phyloP scores from a whole-genome alignment of 2,888 invertebrate species.

The Dolomedes plantarius region DNA sequence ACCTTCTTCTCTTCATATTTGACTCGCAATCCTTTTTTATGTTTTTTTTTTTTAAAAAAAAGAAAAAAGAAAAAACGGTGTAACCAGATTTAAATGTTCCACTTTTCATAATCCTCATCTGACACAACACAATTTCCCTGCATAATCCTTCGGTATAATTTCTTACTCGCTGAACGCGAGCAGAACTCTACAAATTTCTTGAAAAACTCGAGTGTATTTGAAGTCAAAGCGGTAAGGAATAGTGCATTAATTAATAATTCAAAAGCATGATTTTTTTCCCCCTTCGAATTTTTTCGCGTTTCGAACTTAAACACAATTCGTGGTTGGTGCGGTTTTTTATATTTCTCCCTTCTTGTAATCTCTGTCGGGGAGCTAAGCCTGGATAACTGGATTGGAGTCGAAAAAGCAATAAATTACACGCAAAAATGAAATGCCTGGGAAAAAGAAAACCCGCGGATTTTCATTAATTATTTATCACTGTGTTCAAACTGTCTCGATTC shows the following conservation, averaged over 20 bases:
- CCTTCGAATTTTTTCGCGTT: neutral
- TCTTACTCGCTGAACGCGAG: neutral
- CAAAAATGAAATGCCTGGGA: slow-evolving; percentile 8
- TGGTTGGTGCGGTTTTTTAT: neutral
- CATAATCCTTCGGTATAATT: neutral
- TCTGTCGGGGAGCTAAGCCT: neutral
- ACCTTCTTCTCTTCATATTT: too few relatives aligned
- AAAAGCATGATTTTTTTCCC: slow-evolving; percentile 27
- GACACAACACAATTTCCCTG: neutral
- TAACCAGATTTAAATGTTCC: neutral
- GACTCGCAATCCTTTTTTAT: too few relatives aligned
- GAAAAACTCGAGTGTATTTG: neutral
- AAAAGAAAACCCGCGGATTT: slow-evolving; percentile 10
- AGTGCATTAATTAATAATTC: slow-evolving; percentile 41
- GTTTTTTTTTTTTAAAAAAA: too few relatives aligned
- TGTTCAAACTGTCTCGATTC: slow-evolving; percentile 2
- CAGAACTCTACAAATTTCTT: neutral
- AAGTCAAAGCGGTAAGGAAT: neutral
- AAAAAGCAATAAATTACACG: slow-evolving; percentile 30
- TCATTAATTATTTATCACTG: slow-evolving; percentile 30
- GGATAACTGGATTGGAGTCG: slow-evolving; percentile 25
- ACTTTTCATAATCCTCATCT: neutral
- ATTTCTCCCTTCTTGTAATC: slow-evolving; percentile 8
- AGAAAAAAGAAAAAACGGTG: too few relatives aligned
- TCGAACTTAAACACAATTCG: neutral